Conservation (phyloP, 2,888 invertebrate genomes). For the Koerneria pararmatus region DNA sequence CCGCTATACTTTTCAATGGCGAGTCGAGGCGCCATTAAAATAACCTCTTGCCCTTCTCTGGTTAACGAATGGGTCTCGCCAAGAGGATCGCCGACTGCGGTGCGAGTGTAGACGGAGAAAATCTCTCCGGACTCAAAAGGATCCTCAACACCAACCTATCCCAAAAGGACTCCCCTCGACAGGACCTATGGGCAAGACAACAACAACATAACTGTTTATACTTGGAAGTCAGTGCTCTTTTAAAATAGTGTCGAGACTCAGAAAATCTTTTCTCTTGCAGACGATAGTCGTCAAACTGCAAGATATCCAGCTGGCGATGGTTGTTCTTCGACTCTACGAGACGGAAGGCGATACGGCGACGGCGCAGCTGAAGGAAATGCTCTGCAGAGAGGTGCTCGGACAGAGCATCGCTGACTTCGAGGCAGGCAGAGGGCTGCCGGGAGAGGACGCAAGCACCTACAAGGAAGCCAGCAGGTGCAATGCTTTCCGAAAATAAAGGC, state of each 20-base stretch:
- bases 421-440: conserved; percentile 27
- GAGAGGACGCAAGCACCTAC: conserved; percentile 32
- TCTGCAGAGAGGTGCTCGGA: conserved; percentile 47
- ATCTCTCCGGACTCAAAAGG: too few relatives aligned
- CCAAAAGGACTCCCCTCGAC: too few relatives aligned
- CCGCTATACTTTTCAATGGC: too few relatives aligned
- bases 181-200: too few relatives aligned
- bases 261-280: conserved; percentile 60
- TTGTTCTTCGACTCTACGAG: conserved; percentile 86
- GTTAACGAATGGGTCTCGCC: too few relatives aligned
- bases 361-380: conserved; percentile 20
- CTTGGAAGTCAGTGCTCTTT: background rate
- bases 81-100: too few relatives aligned
- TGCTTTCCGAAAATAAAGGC: too few relatives aligned
- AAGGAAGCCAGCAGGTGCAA: conserved; percentile 27
- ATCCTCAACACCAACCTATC: too few relatives aligned
- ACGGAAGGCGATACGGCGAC: conserved; percentile 65
- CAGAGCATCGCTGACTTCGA: conserved; percentile 44
- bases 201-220: too few relatives aligned
- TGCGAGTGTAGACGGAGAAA: too few relatives aligned
- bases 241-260: background rate
- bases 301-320: conserved; percentile 90
- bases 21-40: too few relatives aligned
- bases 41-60: too few relatives aligned
- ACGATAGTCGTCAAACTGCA: conserved; percentile 84